phyloP scores from a whole-genome alignment of 2,888 invertebrate species.

The Phasia obesa region DNA sequence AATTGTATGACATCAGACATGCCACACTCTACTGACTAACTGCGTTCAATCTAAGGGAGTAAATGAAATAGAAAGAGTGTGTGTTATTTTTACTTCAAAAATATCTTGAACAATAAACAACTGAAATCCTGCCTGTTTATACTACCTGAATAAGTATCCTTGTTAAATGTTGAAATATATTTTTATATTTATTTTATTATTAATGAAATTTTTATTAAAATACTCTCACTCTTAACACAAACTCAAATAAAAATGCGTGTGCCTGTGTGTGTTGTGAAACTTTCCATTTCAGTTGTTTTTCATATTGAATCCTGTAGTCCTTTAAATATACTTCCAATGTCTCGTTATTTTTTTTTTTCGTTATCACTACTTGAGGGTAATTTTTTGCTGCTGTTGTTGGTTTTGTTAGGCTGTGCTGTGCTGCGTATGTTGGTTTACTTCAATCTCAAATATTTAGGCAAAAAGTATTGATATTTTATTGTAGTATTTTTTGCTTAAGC shows the following conservation, averaged over 20 bases:
- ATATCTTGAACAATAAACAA: not conserved
- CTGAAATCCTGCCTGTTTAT: not conserved
- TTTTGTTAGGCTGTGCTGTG: conserved; percentile 29
- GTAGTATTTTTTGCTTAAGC: conserved; percentile 41
- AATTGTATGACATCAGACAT: conserved; percentile 41
- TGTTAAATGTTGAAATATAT: conserved; percentile 41
- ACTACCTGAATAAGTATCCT: conserved; percentile 20
- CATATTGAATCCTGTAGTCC: conserved; percentile 41
- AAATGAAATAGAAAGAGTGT: not conserved
- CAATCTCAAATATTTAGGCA: conserved; percentile 39
- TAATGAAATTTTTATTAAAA: conserved; percentile 57
- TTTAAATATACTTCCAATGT: conserved; percentile 56
- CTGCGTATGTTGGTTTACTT: not conserved
- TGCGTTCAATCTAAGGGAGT: not conserved
- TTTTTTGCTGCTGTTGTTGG: conserved; percentile 45
- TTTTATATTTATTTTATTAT: conserved; percentile 30
- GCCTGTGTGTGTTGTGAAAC: conserved; percentile 14
- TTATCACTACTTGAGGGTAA: conserved; percentile 55
- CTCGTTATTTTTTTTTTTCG: conserved; percentile 44
- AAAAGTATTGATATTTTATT: conserved; percentile 59
- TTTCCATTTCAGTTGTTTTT: conserved; percentile 60
- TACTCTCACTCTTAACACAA: not conserved
- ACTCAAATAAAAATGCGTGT: not conserved
- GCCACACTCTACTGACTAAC: conserved; percentile 4
- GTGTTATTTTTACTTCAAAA: not conserved